phyloP scores from a whole-genome alignment of 2,888 invertebrate species.

The Eupithecia insigniata region DNA sequence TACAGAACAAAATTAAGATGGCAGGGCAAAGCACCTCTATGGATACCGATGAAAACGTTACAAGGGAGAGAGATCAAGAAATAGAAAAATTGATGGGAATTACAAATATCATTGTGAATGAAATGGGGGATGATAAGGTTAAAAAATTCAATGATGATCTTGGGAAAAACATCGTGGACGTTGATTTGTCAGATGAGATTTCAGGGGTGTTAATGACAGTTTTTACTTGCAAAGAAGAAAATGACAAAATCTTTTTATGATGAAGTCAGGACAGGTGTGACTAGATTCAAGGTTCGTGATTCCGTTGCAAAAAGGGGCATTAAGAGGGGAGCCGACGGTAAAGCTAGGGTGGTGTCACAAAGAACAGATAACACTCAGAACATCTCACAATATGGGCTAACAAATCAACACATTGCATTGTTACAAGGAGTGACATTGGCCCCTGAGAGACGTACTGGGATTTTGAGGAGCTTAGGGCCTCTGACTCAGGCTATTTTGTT shows the following conservation, averaged over 20 bases:
- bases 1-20: no score
- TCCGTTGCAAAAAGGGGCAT: not conserved
- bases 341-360: not conserved
- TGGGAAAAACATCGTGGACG: no score
- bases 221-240: no score
- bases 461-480: not conserved
- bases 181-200: no score
- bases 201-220: no score
- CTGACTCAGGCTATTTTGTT: not conserved
- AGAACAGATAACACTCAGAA: not conserved
- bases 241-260: not conserved
- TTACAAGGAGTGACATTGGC: not conserved
- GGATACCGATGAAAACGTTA: no score
- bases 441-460: not conserved
- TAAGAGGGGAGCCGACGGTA: not conserved
- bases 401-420: not conserved
- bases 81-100: no score
- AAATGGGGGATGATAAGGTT: no score
- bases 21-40: no score
- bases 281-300: not conserved
- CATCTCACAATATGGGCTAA: slow-evolving; percentile 1
- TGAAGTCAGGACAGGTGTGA: not conserved
- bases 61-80: no score
- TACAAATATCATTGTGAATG: no score
- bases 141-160: no score